Evolutionary conservation across 2,888 invertebrate genomes (phyloP).

Genomic region (Tryphoninae sp.): DNA sequence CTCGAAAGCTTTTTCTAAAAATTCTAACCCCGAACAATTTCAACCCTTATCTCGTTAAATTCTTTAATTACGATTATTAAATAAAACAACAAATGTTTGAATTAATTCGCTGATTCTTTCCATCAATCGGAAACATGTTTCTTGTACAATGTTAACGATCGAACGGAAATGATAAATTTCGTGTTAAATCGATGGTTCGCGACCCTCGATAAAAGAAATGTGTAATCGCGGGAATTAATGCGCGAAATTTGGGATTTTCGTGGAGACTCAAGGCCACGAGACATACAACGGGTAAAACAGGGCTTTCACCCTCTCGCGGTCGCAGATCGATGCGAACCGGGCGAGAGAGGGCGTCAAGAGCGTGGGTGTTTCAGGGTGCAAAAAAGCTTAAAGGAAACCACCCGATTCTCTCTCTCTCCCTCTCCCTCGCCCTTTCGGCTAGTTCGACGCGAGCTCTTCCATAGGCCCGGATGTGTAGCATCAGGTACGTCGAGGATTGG

Average conservation of each 20-base stretch:
- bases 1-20: too few species aligned
- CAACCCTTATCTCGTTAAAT: too few species aligned
- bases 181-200: not conserved
- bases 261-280: conserved; percentile 18
- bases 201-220: not conserved
- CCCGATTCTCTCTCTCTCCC: not conserved
- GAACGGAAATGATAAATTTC: not conserved
- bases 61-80: too few species aligned
- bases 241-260: not conserved
- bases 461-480: conserved; percentile 34
- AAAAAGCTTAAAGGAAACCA: conserved; percentile 20
- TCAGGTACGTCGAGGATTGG: conserved; percentile 27
- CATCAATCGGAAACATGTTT: not conserved
- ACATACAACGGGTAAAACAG: conserved; percentile 16
- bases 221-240: not conserved
- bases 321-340: conserved; percentile 28
- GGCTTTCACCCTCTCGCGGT: conserved; percentile 43
- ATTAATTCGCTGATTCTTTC: too few species aligned
- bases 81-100: too few species aligned
- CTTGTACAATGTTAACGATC: not conserved
- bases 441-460: conserved; percentile 36
- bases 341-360: conserved; percentile 12
- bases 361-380: conserved; percentile 22
- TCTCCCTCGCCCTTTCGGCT: not conserved
- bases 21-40: too few species aligned